phyloP scores from a whole-genome alignment of 2,113 vertebrate species.

The Elachura formosa region DNA sequence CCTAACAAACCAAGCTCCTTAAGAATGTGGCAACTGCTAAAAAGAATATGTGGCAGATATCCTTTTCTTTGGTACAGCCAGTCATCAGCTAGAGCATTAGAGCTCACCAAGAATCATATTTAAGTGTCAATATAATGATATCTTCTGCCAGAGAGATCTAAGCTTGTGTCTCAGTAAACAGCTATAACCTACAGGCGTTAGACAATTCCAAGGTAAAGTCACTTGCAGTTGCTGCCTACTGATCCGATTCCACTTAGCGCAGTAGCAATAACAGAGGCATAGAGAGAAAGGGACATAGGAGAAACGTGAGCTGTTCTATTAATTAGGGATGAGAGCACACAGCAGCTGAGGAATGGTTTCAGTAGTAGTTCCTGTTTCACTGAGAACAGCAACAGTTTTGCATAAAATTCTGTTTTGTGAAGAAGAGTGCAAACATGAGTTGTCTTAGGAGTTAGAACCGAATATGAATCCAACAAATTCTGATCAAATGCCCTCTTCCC shows the following conservation, averaged over 20 bases:
- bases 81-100: neutral
- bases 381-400: neutral
- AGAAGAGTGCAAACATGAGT: neutral
- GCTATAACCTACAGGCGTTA: neutral
- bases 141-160: neutral
- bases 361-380: neutral
- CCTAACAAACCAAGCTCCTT: neutral
- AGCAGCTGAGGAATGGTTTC: neutral
- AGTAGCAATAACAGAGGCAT: neutral
- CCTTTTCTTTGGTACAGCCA: neutral
- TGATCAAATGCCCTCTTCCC: neutral
- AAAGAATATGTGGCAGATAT: neutral
- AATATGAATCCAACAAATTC: neutral
- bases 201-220: neutral
- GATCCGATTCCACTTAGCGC: neutral
- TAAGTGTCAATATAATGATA: neutral
- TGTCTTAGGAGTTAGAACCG: neutral
- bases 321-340: neutral
- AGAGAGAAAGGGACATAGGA: neutral
- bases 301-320: rapidly evolving
- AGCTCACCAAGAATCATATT: neutral
- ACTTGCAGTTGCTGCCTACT: neutral
- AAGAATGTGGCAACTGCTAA: neutral
- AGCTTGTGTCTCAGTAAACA: neutral
- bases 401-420: neutral